Evolutionary conservation across 2,113 vertebrate genomes (phyloP).

Genomic region (Triplophysa dalaica): DNA sequence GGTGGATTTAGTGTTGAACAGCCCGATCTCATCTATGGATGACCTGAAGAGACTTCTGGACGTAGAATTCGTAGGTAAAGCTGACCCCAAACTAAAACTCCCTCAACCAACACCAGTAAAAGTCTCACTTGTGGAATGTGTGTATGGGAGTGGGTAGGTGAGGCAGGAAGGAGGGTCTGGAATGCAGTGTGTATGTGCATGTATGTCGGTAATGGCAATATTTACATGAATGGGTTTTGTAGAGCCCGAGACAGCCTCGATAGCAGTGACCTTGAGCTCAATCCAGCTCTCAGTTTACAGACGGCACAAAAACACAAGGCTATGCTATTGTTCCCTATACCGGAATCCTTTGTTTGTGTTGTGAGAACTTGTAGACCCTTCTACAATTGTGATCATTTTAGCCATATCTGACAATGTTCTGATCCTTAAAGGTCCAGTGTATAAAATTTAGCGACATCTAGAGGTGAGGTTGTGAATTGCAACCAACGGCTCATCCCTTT

Average conservation of each 20-base stretch:
- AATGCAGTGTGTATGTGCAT: constrained; percentile 50
- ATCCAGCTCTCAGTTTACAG: constrained; percentile 35
- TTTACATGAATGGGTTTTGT: constrained; percentile 52
- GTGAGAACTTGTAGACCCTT: constrained; percentile 38
- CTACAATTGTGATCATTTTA: neutral
- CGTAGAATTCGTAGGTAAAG: constrained; percentile 88
- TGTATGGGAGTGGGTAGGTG: constrained; percentile 34
- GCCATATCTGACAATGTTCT: constrained; percentile 20
- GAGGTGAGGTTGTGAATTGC: too few species aligned
- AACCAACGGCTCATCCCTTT: too few species aligned
- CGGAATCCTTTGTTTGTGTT: constrained; percentile 56
- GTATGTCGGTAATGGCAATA: constrained; percentile 45
- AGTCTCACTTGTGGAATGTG: constrained; percentile 47
- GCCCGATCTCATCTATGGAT: constrained; percentile 84
- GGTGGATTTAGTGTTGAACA: constrained; percentile 84
- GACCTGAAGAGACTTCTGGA: constrained; percentile 87
- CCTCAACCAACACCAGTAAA: neutral
- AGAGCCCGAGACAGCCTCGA: constrained; percentile 48
- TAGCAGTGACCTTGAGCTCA: constrained; percentile 56
- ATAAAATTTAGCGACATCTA: too few species aligned
- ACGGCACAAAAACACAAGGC: constrained; percentile 55
- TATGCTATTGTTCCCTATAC: constrained; percentile 65
- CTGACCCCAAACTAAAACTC: constrained; percentile 52
- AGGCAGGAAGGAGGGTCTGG: constrained; percentile 53
- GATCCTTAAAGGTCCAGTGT: neutral